A percentile compares a stretch with the other conserved stretches of the same genome.
Conservation (phyloP, 2,888 invertebrate genomes). For the Scaptomyza tumidula region DNA sequence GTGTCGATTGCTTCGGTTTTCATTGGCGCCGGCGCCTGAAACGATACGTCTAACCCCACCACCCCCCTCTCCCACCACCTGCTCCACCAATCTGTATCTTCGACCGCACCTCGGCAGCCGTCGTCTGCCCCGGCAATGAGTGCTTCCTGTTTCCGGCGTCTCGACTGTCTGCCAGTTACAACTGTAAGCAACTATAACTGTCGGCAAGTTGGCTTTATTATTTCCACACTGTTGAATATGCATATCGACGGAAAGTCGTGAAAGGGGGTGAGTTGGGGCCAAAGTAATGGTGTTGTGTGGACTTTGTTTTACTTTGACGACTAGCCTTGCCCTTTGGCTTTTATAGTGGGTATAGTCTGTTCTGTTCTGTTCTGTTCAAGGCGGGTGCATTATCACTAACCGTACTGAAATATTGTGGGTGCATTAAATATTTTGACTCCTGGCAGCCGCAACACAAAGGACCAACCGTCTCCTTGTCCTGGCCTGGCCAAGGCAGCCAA, state of each 20-base stretch:
- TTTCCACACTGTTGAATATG: slow-evolving; percentile 79
- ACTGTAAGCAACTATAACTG: slow-evolving; percentile 75
- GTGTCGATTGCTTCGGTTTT: slow-evolving; percentile 49
- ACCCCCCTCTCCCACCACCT: background rate
- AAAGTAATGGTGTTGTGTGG: slow-evolving; percentile 10
- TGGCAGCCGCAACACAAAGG: slow-evolving; percentile 37
- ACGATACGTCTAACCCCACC: background rate
- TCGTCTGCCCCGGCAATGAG: slow-evolving; percentile 66
- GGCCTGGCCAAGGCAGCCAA: slow-evolving; percentile 4
- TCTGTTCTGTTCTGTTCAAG: slow-evolving; percentile 11
- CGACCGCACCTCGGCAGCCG: slow-evolving; percentile 18
- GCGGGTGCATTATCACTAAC: slow-evolving; percentile 67
- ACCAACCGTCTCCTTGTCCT: slow-evolving; percentile 22
- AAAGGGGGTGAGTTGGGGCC: background rate
- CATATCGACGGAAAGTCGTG: slow-evolving; percentile 45
- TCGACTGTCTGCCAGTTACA: slow-evolving; percentile 64
- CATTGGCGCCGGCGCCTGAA: slow-evolving; percentile 44
- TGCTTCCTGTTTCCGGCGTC: slow-evolving; percentile 71
- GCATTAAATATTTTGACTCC: slow-evolving; percentile 66
- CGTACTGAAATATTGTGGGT: slow-evolving; percentile 69
- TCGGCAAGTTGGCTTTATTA: slow-evolving; percentile 79
- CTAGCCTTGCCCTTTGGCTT: slow-evolving; percentile 39
- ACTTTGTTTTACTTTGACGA: slow-evolving; percentile 69
- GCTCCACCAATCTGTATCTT: background rate
- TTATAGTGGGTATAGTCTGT: slow-evolving; percentile 19